phyloP scores from a whole-genome alignment of 2,797 vertebrate genomes.

The Tenualosa thibaudeaui region DNA sequence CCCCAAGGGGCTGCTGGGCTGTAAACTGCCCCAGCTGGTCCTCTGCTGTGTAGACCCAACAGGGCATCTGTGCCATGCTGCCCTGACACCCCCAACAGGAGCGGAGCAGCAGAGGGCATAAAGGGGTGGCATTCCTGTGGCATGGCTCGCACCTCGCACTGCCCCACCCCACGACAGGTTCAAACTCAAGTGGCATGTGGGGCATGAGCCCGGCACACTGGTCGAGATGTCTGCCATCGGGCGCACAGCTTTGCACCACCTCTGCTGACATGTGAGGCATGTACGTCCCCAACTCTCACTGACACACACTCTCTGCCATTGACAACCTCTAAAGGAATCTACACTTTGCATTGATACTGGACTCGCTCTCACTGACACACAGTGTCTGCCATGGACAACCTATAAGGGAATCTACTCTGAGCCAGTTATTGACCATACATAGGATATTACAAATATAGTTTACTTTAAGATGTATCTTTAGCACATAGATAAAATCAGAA shows the following conservation, averaged over 20 bases:
- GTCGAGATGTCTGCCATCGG: background rate
- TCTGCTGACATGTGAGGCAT: background rate
- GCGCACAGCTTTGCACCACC: background rate
- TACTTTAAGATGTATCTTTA: background rate
- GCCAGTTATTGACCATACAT: background rate
- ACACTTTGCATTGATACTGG: background rate
- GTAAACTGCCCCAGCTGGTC: slow-evolving; percentile 24
- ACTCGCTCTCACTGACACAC: too few species aligned
- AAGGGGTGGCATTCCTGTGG: background rate
- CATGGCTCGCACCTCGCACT: too few species aligned
- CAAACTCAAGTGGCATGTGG: background rate
- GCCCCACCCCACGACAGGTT: background rate
- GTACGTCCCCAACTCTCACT: background rate
- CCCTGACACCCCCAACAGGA: background rate
- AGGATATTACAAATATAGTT: background rate
- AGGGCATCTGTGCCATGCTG: slow-evolving; percentile 24
- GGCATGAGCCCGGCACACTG: background rate
- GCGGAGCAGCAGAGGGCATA: background rate
- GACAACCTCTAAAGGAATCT: background rate
- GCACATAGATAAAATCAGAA: too few species aligned
- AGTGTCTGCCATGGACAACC: too few species aligned
- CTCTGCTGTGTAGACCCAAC: background rate
- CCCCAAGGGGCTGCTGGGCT: background rate
- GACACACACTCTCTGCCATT: background rate
- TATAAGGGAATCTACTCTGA: too few species aligned